A percentile compares a stretch with the other conserved stretches of the same genome.
phyloP scores from a whole-genome alignment of 2,797 vertebrate genomes.

The Lacerta agilis region DNA sequence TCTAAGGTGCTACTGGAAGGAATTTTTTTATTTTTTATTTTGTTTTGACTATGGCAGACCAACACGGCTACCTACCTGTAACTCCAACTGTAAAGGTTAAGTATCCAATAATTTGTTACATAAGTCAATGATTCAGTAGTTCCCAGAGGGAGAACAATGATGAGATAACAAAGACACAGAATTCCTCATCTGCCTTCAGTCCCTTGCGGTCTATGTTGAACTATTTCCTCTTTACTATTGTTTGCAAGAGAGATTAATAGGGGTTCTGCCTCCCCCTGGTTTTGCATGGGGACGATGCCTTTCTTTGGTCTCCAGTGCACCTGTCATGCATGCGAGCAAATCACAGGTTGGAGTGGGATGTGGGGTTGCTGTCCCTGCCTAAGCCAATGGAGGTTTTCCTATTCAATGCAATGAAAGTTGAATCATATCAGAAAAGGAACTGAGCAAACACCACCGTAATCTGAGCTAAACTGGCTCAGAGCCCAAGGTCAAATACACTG shows the following conservation, averaged over 20 bases:
- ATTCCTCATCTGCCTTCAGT: not conserved
- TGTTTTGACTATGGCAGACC: too few relatives aligned
- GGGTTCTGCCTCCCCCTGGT: not conserved
- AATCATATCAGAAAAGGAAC: not conserved
- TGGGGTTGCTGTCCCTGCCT: not conserved
- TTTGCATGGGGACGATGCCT: not conserved
- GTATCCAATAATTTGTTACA: not conserved
- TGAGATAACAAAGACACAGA: not conserved
- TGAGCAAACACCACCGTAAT: not conserved
- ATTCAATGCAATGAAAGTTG: slow-evolving; percentile 19
- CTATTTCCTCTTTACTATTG: not conserved
- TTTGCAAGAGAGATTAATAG: not conserved
- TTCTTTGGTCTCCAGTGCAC: not conserved
- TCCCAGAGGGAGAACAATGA: not conserved
- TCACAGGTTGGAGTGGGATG: not conserved
- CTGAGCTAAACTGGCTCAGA: slow-evolving; percentile 13
- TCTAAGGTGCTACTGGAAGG: too few relatives aligned
- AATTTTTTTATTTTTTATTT: too few relatives aligned
- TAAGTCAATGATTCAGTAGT: not conserved
- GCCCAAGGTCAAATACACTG: not conserved
- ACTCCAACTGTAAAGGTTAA: not conserved
- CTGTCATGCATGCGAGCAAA: not conserved
- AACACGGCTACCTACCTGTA: too few relatives aligned
- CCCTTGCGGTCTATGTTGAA: not conserved
- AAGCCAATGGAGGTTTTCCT: not conserved